Evolutionary conservation across 1,140 invertebrate species (phyloP).

Genomic region (Bicyclus anynana): DNA sequence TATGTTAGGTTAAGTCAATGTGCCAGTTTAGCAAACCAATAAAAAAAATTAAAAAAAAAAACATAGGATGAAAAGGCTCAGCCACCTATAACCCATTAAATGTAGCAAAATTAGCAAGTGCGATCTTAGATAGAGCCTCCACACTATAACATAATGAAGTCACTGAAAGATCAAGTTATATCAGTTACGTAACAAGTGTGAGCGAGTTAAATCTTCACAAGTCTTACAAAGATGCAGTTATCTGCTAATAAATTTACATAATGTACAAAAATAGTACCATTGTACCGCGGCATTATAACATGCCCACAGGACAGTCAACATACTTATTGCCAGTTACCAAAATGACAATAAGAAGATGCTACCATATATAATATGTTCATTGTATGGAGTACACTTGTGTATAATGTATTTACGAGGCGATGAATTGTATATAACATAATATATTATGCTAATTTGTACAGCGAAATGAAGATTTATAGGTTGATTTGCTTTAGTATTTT

Average conservation of each 20-base stretch:
- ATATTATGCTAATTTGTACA: slow-evolving; percentile 5
- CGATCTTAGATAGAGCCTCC: too few species aligned
- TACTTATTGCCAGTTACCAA: background rate
- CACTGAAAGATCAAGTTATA: background rate
- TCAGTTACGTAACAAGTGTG: background rate
- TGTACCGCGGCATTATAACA: background rate
- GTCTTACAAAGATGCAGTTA: background rate
- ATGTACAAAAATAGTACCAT: background rate
- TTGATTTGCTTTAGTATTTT: background rate
- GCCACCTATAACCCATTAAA: too few species aligned
- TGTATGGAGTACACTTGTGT: background rate
- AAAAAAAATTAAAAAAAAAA: too few species aligned
- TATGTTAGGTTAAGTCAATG: too few species aligned
- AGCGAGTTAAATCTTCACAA: too few species aligned
- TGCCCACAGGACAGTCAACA: background rate
- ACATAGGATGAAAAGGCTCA: too few species aligned
- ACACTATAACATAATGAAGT: background rate
- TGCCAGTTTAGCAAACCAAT: too few species aligned
- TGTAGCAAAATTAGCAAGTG: too few species aligned
- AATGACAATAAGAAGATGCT: background rate
- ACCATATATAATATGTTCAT: background rate
- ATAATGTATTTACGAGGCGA: background rate
- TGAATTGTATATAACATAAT: background rate
- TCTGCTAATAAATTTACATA: background rate
- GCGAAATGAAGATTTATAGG: slow-evolving; percentile 1